Percentiles rank a stretch among this genome's conserved stretches.
phyloP scores from a whole-genome alignment of 2,113 vertebrate genomes.

The Phaetusa simplex region DNA sequence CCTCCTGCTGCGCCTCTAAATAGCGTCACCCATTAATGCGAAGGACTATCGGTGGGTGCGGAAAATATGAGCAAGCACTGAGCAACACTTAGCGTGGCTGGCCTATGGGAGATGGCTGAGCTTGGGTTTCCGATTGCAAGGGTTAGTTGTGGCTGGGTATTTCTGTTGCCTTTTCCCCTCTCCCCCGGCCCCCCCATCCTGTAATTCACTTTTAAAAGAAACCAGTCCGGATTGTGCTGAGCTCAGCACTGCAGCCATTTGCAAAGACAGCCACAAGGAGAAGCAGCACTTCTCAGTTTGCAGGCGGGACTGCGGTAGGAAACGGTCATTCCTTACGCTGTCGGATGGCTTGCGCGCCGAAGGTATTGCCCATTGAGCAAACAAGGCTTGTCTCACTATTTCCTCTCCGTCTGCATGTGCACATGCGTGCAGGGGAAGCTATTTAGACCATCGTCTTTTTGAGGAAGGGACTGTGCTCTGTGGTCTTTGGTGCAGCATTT shows the following conservation, averaged over 20 bases:
- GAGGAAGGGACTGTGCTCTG: not conserved
- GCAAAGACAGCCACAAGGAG: not conserved
- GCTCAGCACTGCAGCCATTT: constrained; percentile 33
- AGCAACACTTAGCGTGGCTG: not conserved
- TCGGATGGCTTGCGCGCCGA: not conserved
- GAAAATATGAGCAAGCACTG: not conserved
- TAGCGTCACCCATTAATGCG: not conserved
- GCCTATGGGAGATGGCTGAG: not conserved
- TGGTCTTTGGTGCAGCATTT: not conserved
- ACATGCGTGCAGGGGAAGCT: fast-evolving
- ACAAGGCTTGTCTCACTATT: not conserved
- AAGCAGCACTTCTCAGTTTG: not conserved
- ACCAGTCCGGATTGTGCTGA: not conserved
- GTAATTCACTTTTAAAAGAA: not conserved
- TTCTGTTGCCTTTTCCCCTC: not conserved
- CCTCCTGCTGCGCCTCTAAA: not conserved
- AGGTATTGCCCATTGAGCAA: not conserved
- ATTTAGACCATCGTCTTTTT: not conserved
- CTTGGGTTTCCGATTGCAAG: not conserved
- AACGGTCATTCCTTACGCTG: not conserved
- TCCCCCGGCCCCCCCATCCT: not conserved
- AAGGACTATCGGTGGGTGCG: fast-evolving
- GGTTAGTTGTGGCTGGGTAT: not conserved
- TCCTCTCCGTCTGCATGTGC: not conserved
- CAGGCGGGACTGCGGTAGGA: not conserved